These are phyloP conservation scores for Venustaconcha ellipsiformis DNA, from an alignment of 1,140 invertebrate species.

Conservation along the genomic window DNA sequence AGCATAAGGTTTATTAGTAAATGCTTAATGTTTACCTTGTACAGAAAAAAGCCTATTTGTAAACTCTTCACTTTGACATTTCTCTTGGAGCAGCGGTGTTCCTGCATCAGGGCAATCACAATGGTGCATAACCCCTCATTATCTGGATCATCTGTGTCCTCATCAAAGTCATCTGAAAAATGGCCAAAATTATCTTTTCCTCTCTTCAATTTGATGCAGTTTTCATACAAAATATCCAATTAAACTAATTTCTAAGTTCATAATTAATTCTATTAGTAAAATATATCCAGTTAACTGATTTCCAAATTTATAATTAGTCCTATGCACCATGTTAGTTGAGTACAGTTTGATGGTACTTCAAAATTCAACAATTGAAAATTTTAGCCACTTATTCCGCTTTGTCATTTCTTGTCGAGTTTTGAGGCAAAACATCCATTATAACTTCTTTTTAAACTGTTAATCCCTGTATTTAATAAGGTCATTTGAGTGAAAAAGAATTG, in stretches of 20 bases:
- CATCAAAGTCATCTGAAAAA: slow-evolving; percentile 65
- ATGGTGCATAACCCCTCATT: slow-evolving; percentile 64
- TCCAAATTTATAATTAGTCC: not conserved
- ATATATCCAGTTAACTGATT: not conserved
- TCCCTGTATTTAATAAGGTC: too few relatives aligned
- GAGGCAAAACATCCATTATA: too few relatives aligned
- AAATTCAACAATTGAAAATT: not conserved
- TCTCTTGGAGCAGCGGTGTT: slow-evolving; percentile 59
- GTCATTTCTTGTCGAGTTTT: too few relatives aligned
- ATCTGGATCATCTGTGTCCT: slow-evolving; percentile 59
- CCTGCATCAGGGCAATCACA: slow-evolving; percentile 70
- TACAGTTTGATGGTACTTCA: not conserved
- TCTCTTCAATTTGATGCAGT: not conserved
- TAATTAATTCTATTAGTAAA: not conserved
- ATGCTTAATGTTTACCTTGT: slow-evolving; percentile 62
- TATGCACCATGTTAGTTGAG: not conserved
- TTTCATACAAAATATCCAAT: not conserved
- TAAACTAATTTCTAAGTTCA: not conserved
- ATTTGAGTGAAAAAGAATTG: too few relatives aligned
- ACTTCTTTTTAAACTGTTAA: too few relatives aligned
- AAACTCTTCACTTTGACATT: slow-evolving; percentile 60
- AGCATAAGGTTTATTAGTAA: not conserved
- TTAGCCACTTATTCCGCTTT: too few relatives aligned
- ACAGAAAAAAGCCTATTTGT: slow-evolving; percentile 71
- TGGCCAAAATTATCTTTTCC: not conserved